Evolutionary conservation across 2,888 invertebrate genomes (phyloP), one percentile per base, ranked within the genome.

Genomic region (Rhodophaea formosa): DNA sequence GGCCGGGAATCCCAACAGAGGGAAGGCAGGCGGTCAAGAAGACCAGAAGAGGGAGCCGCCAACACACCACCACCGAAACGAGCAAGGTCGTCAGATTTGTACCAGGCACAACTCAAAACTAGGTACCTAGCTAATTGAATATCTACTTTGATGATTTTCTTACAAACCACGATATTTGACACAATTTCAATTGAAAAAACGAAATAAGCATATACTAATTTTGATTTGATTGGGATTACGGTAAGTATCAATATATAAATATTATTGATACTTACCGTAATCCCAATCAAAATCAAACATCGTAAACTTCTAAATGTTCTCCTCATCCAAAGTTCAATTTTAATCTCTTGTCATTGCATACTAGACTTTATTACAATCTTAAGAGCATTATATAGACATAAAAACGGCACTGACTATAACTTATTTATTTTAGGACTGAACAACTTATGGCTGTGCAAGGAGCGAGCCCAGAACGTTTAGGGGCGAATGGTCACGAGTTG

Each of bases 61-160:
- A 80, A 75, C 70, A 91, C 92, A 12, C 93, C 93, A 35, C 95
- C 95, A 29, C 94, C 95, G 56, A 95, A 95, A 75, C 92, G 95
- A 72, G 94, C 95, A 65, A 91, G 95, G 72, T 94, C 95, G 65
- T 94, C 94, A 10, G 94, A 95, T 75, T 89, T 95, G 61, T 94
- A 94, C 78, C 93, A 93, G 63, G 93, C 93, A 45, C 94, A 94
- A 71, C 75, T 92, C 79, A 92, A 91, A 69, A 82, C 88, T 77
- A 91, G 91, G 92, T 91, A 76, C 79, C 77, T 75, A 64, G 68
- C 74, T 8, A 2, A 29, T 29, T 10, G 51, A 59, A 16, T 45
- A 8, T 17, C 3, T 10, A 3, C 15, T 15, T 17, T 12, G 3
- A 0, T 39, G n/a, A 7, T 6, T 6, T 7, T 32, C 32, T 32